Percentiles rank a stretch among this genome's conserved stretches.
Evolutionary conservation across 2,797 vertebrate genomes (phyloP).

Genomic region (Phrynocephalus vlangalii): DNA sequence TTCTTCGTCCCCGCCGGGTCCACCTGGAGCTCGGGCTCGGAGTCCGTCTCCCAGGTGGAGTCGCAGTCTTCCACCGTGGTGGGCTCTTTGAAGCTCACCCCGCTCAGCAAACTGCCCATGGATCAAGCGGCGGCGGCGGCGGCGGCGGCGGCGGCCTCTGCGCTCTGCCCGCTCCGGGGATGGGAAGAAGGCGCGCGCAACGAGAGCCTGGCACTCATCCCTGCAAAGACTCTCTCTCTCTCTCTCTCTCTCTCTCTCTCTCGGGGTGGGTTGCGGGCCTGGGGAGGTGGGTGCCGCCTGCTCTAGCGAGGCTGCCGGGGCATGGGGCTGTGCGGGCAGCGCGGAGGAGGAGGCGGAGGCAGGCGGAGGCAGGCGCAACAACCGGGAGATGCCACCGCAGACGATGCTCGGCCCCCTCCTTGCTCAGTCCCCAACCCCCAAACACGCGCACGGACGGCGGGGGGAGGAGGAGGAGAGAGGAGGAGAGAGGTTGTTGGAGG

Average conservation of each 20-base stretch:
- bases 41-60: slow-evolving; percentile 96
- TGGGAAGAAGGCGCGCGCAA: too few relatives aligned
- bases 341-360: too few relatives aligned
- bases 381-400: too few relatives aligned
- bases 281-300: too few relatives aligned
- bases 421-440: slow-evolving; percentile 50
- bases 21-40: slow-evolving; percentile 81
- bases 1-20: slow-evolving; percentile 11
- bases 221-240: not conserved
- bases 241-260: too few relatives aligned
- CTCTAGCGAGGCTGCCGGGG: too few relatives aligned
- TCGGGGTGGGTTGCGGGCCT: not conserved
- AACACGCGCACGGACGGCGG: slow-evolving; percentile 23
- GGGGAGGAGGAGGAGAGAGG: slow-evolving; percentile 63
- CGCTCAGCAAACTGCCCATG: slow-evolving; percentile 94
- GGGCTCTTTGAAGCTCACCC: too few relatives aligned
- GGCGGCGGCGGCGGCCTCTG: slow-evolving; percentile 11
- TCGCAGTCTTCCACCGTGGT: slow-evolving; percentile 96
- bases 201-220: slow-evolving; percentile 33
- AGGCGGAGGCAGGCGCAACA: too few relatives aligned
- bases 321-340: too few relatives aligned
- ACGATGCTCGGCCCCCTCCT: too few relatives aligned
- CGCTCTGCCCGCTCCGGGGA: not conserved
- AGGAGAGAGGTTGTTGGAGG: too few relatives aligned
- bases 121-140: slow-evolving; percentile 57